Evolutionary conservation across 2,797 vertebrate species (phyloP).

Genomic region (Gadopsis marmoratus): DNA sequence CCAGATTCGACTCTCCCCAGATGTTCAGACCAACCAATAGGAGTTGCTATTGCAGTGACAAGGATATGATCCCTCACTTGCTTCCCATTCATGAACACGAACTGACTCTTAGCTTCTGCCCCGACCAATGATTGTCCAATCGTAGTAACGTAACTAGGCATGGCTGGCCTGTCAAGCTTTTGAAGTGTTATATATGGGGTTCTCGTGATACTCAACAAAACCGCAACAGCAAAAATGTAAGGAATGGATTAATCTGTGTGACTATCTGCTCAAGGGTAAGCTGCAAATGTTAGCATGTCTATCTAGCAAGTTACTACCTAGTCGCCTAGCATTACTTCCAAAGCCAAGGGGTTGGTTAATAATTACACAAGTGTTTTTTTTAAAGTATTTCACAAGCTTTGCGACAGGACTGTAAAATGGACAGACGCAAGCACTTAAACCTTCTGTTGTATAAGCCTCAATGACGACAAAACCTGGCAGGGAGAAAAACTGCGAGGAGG

Average conservation of each 20-base stretch:
- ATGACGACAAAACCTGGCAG: background rate
- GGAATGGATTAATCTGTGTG: too few species aligned
- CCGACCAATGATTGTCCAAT: background rate
- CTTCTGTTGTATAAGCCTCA: slow-evolving; percentile 11
- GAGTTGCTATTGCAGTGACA: background rate
- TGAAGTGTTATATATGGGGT: too few species aligned
- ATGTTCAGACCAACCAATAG: background rate
- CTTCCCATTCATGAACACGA: slow-evolving; percentile 2
- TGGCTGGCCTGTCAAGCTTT: background rate
- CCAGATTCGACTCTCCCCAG: background rate
- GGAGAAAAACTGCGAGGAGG: slow-evolving; percentile 9
- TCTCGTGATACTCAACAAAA: background rate
- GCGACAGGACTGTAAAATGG: background rate
- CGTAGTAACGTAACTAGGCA: background rate
- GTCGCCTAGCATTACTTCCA: too few species aligned
- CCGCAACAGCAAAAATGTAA: too few species aligned
- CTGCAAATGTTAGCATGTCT: too few species aligned
- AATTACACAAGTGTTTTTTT: background rate
- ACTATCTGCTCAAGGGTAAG: too few species aligned
- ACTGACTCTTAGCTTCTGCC: background rate
- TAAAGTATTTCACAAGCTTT: background rate
- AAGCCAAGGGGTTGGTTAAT: background rate
- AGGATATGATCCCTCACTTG: background rate
- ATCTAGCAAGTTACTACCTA: too few species aligned
- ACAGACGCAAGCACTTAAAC: background rate